Conservation (phyloP, 2,113 vertebrate species). For the Ciconia boyciana region DNA sequence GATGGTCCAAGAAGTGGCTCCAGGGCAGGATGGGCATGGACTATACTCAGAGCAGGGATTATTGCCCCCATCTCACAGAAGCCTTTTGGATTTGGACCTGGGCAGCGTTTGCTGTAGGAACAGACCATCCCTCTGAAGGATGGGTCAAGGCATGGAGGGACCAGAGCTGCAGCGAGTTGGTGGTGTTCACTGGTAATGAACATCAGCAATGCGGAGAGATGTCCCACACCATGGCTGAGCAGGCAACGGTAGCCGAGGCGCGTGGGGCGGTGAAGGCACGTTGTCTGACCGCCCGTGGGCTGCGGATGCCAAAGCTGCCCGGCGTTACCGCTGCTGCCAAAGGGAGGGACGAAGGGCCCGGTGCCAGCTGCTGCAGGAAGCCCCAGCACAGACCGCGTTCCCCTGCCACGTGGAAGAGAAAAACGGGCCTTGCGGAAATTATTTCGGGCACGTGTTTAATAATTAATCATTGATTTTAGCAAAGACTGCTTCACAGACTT, state of each 20-base stretch:
- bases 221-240: not conserved
- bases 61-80: not conserved
- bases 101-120: not conserved
- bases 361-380: not conserved
- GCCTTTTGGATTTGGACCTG: not conserved
- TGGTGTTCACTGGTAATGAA: not conserved
- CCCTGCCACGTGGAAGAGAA: not conserved
- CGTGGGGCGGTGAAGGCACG: rapidly evolving
- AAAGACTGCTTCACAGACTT: slow-evolving; percentile 17
- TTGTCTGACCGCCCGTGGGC: not conserved
- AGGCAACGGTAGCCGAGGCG: not conserved
- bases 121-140: not conserved
- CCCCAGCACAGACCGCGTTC: not conserved
- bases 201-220: not conserved
- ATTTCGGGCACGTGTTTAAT: slow-evolving; percentile 34
- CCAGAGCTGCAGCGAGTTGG: not conserved
- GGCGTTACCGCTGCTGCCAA: not conserved
- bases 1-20: not conserved
- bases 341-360: not conserved
- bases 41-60: not conserved
- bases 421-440: not conserved
- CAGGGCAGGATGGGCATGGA: not conserved
- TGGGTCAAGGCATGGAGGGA: not conserved
- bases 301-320: not conserved
- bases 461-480: slow-evolving; percentile 44